Base-by-base conservation (phyloP, 2,797 vertebrate species). In the Mallotus villosus region DNA sequence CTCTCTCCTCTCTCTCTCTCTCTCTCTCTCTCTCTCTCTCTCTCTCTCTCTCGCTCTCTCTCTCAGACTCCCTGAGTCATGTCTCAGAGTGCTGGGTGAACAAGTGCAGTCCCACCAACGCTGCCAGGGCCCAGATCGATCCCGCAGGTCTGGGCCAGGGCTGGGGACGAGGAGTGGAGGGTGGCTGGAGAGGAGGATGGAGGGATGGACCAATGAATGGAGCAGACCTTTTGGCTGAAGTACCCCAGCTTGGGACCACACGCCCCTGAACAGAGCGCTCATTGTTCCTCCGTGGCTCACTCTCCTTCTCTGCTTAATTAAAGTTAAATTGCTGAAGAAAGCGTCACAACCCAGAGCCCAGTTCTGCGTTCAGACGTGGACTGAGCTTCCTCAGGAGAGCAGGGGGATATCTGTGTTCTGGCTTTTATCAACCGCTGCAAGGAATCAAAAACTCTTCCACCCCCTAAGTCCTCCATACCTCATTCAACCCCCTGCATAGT, bases 271-370 rank as follows among this genome's bases (percentile, higher is more conserved):
- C 91, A 93, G 85, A 88, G 83, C 79, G 80, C 27, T 71, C 84
- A 89, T 92, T 94, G 92, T 92, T 92, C 81, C 79, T 82, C 78
- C 63, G 80, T 74, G 78, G 71, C 82, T 85, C 74, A 83, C 84
- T 86, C 84, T 86, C 78, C 72, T 73, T 76, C 77, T 80, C 79
- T 86, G 79, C 87, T 91, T 92, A 92, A 93, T 93, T 92, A 92
- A 91, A 92, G 90, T 85, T 89, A 90, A 93, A 91, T 88, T 91
- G 83, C 72, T 21, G 81, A 86, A 76, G 51, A 62, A 74, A 77
- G 46, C 75, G 79, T 81, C 78, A 63, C 32, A 61, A 67, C 14
- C 73, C 12, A 57, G 22, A 66, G 68, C 65, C 25, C 68, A 27
- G 81, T 72, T 80, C 73, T 70, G 69, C 80, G 78, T 85, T 79